A percentile compares a stretch with the other conserved stretches of the same genome.
Conservation (phyloP, 2,888 invertebrate species). For the Anorthoa munda region DNA sequence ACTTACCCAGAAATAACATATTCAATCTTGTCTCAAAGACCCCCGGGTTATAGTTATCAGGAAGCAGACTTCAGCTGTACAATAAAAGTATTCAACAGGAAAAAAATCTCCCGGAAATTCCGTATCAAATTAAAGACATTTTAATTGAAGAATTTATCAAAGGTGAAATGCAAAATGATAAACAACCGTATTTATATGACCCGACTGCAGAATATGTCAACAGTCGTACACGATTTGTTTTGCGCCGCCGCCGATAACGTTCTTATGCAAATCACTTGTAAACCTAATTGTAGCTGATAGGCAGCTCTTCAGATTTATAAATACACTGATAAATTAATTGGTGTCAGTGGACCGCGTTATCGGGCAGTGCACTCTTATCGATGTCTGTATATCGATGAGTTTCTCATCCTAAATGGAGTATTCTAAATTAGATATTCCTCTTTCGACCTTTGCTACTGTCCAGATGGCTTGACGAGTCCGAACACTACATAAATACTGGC, state of each 20-base stretch:
- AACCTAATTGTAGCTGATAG: constrained; percentile 47
- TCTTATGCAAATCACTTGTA: constrained; percentile 46
- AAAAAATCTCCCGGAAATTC: background rate
- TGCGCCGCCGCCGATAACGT: constrained; percentile 30
- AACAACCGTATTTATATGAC: constrained; percentile 9
- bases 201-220: background rate
- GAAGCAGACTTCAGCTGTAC: too few relatives aligned
- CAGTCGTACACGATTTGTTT: constrained; percentile 14
- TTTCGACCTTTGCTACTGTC: background rate
- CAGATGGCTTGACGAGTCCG: background rate
- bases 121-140: background rate
- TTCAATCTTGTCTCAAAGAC: too few relatives aligned
- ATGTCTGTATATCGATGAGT: constrained; percentile 3
- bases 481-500: too few relatives aligned
- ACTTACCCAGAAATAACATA: too few relatives aligned
- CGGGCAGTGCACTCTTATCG: constrained; percentile 38
- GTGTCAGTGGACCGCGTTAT: constrained; percentile 43
- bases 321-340: constrained; percentile 51
- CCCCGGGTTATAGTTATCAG: too few relatives aligned
- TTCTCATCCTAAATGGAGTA: constrained; percentile 2
- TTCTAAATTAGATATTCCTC: background rate
- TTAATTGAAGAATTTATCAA: background rate
- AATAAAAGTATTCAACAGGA: too few relatives aligned
- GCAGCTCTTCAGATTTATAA: constrained; percentile 55
- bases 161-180: background rate